Evolutionary conservation across 2,797 vertebrate species (phyloP), one percentile per base, ranked within the genome.

Genomic region (Acanthurus tractus): DNA sequence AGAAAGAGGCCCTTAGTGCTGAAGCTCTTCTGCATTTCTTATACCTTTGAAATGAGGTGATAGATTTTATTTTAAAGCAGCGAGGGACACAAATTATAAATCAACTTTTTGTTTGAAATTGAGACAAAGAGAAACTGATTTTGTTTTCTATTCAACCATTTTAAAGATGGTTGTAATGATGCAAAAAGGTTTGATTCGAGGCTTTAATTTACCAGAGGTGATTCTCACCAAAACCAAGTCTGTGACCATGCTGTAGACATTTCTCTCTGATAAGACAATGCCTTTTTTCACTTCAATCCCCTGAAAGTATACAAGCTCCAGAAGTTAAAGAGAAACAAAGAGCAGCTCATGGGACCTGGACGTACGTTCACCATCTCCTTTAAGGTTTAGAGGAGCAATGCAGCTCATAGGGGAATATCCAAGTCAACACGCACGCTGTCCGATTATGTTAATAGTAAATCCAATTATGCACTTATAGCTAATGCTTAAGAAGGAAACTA

Each of bases 391-490:
- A 92, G 73, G 81, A 90, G 89, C 85, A 78, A 79, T 78, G 85
- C 79, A 78, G 83, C 83, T 89, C 93, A 92, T 75, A 4, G 46
- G 91, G 92, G 92, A 93, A 92, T 93, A 88, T 84, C 82, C 85
- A 78, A 93, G 91, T 93, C 88, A 92, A 94, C 91, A 92, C 82
- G 92, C 92, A 86, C 82, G 64, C 88, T 88, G 90, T 93, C 92
- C 87, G 86, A 95, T 96, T 95, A 95, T 93, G 92, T 94, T 92
- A 92, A 93, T 92, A 93, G 81, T 88, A 94, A 95, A 95, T 95
- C 93, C 94, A 94, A 95, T 95, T 95, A 95, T 90, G 89, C 93
- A 93, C 91, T 93, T 89, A 79, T 73, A 90, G 89, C 86, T 91
- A 94, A 93, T 90, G 87, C 88, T 88, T 84, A 70, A 88, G 89